Base-by-base conservation (phyloP, 1,140 invertebrate genomes). In the Drosophila sp. region DNA sequence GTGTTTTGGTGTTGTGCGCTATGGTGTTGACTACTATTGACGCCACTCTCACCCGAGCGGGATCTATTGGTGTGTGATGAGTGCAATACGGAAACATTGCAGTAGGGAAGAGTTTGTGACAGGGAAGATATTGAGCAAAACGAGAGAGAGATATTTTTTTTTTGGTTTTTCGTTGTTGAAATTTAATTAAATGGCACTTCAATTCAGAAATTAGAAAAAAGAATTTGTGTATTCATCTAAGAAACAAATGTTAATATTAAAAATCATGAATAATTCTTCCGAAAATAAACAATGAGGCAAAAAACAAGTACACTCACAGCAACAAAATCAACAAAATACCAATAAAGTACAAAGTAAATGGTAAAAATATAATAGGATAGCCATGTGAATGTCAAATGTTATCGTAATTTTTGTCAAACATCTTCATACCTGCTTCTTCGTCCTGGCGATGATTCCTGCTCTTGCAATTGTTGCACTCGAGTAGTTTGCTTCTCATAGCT, bases 401-500 rank as follows among this genome's bases (percentile, higher is more conserved):
- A 11, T 1, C 23, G 7, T 25, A 11, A 8, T 35, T 17, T 17
- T 17, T 38, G 8, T 5, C 1, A 7, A 33, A 11, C 29, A 7
- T 57, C 8, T 50, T 38, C 44, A 60, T 85, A 93, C 93, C 93
- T 92, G 73, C 90, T 92, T 44, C 92, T 77, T 56, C 93, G 90
- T 5, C 81, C 90, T 33, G 92, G 90, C n/a, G 89, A 76, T 63
- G 91, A 79, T 67, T 92, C 92, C 66, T 82, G 93, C 57, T 92
- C 92, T 64, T 82, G 93, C 60, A 79, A 70, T 76, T 90, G 91
- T 54, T 76, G 73, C 67, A 90, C 87, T 10, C 89, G 75, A 27
- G 79, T 90, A 5, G 82, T 87, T 77, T 93, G 93, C 76, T 93
- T 93, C 72, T 93, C 93, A 69, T 91, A 93, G 54, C 92, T 93